Evolutionary conservation across 1,140 invertebrate genomes (phyloP).

Genomic region (Apis mellifera): Amel_HAv3.1 CM009933.2:4896501-4897000

Average conservation of each 20-base stretch:
- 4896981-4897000: not conserved
- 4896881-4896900: not conserved
- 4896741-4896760: not conserved
- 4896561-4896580: not conserved
- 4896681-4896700: constrained; percentile 1
- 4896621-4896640: not conserved
- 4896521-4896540: not conserved
- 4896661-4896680: constrained; percentile 1
- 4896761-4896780: not conserved
- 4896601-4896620: not conserved
- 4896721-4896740: constrained; percentile 10
- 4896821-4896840: not conserved
- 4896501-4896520: not conserved
- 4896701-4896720: not conserved
- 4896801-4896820: not conserved
- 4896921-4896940: not conserved
- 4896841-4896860: not conserved
- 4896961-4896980: not conserved
- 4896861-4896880: not conserved
- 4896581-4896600: constrained; percentile 8
- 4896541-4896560: not conserved
- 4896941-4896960: not conserved
- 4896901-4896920: not conserved
- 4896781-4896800: not conserved
- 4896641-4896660: not conserved